Conservation (phyloP, 2,797 vertebrate species). For the Hippocampus kuda region DNA sequence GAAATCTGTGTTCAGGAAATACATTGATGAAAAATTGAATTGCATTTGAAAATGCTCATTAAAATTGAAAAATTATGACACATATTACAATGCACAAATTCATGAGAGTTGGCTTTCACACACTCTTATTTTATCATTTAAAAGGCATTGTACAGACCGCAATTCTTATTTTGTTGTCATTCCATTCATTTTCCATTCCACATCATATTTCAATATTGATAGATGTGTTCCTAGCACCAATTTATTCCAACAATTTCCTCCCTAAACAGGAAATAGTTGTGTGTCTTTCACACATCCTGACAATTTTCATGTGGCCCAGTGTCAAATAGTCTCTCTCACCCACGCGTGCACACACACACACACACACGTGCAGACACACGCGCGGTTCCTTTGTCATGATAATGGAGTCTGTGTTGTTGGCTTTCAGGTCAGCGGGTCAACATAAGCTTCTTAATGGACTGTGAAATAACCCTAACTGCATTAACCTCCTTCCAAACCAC, state of each 20-base stretch:
- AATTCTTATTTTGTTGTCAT: not conserved
- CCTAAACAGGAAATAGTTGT: constrained; percentile 8
- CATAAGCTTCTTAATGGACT: constrained; percentile 99
- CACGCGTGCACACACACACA: not conserved
- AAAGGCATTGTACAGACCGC: not conserved
- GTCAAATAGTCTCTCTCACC: constrained; percentile 50
- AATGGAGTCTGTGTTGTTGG: constrained; percentile 98
- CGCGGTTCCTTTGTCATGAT: constrained; percentile 90
- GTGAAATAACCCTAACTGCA: constrained; percentile 99
- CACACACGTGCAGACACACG: not conserved
- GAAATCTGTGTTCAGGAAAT: not conserved
- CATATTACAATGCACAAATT: not conserved
- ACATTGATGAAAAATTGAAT: not conserved
- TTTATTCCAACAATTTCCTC: not conserved
- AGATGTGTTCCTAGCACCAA: not conserved
- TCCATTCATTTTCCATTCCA: not conserved
- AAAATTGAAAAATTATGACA: not conserved
- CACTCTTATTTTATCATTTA: not conserved
- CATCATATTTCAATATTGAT: not conserved
- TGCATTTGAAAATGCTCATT: not conserved
- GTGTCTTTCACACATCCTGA: constrained; percentile 56
- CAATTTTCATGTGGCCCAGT: constrained; percentile 80
- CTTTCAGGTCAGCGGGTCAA: constrained; percentile 89
- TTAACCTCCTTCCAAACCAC: constrained; percentile 79
- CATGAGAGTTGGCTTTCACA: not conserved